phyloP scores from a whole-genome alignment of 2,797 vertebrate species.

The Sebastes variabilis region DNA sequence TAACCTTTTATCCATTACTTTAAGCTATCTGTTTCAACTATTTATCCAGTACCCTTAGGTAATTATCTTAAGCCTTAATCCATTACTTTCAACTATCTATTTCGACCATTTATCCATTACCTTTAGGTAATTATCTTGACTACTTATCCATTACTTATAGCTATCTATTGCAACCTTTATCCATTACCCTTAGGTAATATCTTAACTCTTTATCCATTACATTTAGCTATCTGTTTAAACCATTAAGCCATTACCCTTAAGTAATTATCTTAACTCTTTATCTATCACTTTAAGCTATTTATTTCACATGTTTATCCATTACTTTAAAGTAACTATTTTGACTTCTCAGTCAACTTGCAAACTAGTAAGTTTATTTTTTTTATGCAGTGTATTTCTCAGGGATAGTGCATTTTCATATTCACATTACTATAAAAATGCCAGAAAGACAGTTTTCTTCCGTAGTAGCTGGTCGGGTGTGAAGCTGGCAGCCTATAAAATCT shows the following conservation, averaged over 20 bases:
- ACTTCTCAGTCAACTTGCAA: not conserved
- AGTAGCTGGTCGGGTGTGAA: not conserved
- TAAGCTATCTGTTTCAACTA: not conserved
- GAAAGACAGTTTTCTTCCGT: not conserved
- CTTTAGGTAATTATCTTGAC: too few relatives aligned
- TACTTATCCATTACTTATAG: too few relatives aligned
- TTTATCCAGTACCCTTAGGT: not conserved
- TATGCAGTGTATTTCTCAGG: not conserved
- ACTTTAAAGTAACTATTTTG: not conserved
- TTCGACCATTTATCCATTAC: too few relatives aligned
- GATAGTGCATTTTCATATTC: not conserved
- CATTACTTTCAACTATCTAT: not conserved
- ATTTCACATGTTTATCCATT: too few relatives aligned
- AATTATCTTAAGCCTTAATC: not conserved
- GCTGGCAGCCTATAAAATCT: not conserved
- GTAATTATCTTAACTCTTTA: too few relatives aligned
- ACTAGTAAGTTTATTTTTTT: not conserved
- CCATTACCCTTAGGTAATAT: too few relatives aligned
- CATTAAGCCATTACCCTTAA: too few relatives aligned
- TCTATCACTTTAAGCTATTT: too few relatives aligned
- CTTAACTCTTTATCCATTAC: too few relatives aligned
- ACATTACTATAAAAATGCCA: not conserved
- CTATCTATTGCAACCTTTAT: too few relatives aligned
- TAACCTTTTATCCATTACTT: not conserved
- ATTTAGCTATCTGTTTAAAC: too few relatives aligned